Evolutionary conservation across 1,140 invertebrate species (phyloP), one percentile per base, ranked within the genome.

Genomic region (Wiebesia pumilae): DNA sequence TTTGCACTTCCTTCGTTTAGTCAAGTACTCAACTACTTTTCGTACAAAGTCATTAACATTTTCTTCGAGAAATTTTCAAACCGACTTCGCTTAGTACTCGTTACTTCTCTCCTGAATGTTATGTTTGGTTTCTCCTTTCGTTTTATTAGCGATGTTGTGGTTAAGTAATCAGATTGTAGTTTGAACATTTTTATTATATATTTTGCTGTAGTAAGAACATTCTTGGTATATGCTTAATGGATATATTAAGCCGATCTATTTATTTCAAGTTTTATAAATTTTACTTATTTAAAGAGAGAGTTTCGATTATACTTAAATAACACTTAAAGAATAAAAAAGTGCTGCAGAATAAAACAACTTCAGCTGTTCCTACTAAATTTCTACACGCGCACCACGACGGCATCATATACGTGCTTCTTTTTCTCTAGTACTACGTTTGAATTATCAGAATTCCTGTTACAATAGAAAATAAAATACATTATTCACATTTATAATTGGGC

Each of bases 1-100:
- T 84, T 84, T 62, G 33, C 54, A 65, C 83, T 84, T 84, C 83
- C 58, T 84, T 84, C 83, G 69, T 84, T 84, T 79, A 84, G 75
- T 84, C 75, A 62, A 84, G 77, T 79, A 75, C 83, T 84, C 58
- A 30, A 58, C 58, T 30, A 38, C 73, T 33, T 35, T 14, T 40
- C 30, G 58, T 33, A 81, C 78, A 81, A 84, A 87, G 83, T 27
- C 78, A 75, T 62, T 77, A 77, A 62, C 51, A 40, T 86, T 84
- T 81, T 81, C 65, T 81, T 81, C 21, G 75, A 65, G 40, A 69
- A 84, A 84, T 84, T 78, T 77, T 30, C 67, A 38, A 78, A 33
- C 62, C 12, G 40, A 81, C 65, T 33, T 54, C 27, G 40, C 43
- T 47, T 54, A 27, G 69, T 69, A 43, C 40, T 38, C 14, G 35